Base-by-base conservation (phyloP, 2,888 invertebrate species). In the Thalpophila matura region DNA sequence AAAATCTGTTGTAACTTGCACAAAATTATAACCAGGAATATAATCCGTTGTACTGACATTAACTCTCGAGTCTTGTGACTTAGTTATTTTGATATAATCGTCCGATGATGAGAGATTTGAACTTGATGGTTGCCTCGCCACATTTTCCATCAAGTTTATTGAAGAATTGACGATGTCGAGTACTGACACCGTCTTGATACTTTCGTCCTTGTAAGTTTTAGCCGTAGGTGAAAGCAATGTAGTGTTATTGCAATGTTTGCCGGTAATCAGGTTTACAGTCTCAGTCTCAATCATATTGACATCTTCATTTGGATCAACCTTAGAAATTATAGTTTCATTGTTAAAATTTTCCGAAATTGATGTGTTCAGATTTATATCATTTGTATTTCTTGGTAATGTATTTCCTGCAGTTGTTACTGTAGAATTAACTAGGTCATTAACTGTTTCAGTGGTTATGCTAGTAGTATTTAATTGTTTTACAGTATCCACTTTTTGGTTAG, bases 131-230 rank as follows among this genome's bases (percentile, higher is more conserved):
- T 46, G 40, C 26, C 27, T 18, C 5, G 24, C n/a, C 7, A 2
- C 33, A 18, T 7, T 55, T 14, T n/a, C 7, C 12, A 27, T 43
- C 14, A 9, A 10, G n/a, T 33, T 47, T 7, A 5, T 31, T 38
- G 42, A 10, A 35, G 45, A 27, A 22, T 55, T 51, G 16, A 26
- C 18, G 0, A 27, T 16, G 4, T 38, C 9, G 0, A 20, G 12
- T 29, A n/a, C 7, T 55, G 54, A 31, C 6, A 26, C n/a, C 14
- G 26, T 60, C 26, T 12, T 43, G 10, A 49, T 49, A 45, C 3
- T 45, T 3, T 61, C 31, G 37, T 33, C 14, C 3, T 14, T 40
- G 16, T 31, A 10, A 9, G 5, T 27, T 26, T 24, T 31, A n/a
- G 5, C 40, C 2, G 0, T 1, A 18, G 31, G 4, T 29, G 16